Percentiles rank a stretch among this genome's conserved stretches.
Conservation (phyloP, 2,888 invertebrate species). For the Colostygia pectinataria region DNA sequence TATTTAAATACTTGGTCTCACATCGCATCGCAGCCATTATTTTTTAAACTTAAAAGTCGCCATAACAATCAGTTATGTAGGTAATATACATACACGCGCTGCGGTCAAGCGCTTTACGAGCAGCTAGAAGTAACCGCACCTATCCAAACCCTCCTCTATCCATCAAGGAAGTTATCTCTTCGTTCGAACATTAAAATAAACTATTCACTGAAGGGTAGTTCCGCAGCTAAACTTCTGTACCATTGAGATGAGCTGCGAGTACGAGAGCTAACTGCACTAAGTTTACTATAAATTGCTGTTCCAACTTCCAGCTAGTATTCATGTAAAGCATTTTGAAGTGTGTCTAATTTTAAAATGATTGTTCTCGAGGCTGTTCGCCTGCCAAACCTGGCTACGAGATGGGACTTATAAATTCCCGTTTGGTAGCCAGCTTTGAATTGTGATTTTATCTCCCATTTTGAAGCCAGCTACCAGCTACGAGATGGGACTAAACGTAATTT, state of each 20-base stretch:
- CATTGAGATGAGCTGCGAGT: slow-evolving; percentile 10
- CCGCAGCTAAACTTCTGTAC: slow-evolving; percentile 2
- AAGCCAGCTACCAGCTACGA: no score
- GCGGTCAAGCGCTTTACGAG: slow-evolving; percentile 20
- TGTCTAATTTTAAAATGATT: no score
- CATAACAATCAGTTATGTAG: not conserved
- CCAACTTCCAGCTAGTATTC: not conserved
- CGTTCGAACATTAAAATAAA: slow-evolving; percentile 11
- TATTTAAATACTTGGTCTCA: no score
- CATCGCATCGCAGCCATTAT: no score
- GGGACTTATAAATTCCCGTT: no score
- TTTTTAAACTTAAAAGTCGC: no score
- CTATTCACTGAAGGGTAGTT: slow-evolving; percentile 17
- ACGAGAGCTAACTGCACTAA: not conserved
- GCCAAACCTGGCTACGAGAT: no score
- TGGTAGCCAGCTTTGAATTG: no score
- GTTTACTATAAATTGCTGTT: not conserved
- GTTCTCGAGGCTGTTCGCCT: no score
- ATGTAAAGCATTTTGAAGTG: not conserved
- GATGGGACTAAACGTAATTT: no score
- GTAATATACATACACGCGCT: not conserved
- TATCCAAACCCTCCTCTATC: slow-evolving; percentile 4
- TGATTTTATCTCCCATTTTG: no score
- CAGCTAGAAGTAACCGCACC: slow-evolving; percentile 19
- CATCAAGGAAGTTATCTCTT: slow-evolving; percentile 8